Conservation (phyloP, 2,888 invertebrate species). For the Xanthorhoe spadicearia region DNA sequence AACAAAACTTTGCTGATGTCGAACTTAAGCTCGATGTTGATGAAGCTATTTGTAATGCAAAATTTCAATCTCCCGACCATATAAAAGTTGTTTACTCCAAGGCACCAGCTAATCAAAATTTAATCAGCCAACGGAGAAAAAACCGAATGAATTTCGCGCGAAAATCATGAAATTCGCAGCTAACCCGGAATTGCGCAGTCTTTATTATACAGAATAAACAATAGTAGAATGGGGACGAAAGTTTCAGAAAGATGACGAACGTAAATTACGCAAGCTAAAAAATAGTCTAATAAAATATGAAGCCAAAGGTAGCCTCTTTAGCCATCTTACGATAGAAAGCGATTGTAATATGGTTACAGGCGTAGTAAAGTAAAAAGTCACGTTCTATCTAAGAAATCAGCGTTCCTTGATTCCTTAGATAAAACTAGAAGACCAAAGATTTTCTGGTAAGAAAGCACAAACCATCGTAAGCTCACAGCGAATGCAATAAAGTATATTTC, state of each 20-base stretch:
- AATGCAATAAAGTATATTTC: conserved; percentile 13
- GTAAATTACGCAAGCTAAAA: not conserved
- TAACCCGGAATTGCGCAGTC: conserved; percentile 33
- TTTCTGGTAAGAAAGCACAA: not conserved
- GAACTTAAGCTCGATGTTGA: conserved; percentile 4
- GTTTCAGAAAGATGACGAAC: not conserved
- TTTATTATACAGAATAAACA: conserved; percentile 18
- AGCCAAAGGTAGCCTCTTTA: too few species aligned
- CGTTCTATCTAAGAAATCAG: not conserved
- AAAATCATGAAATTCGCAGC: conserved; percentile 34
- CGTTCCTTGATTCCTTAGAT: not conserved
- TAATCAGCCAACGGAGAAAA: conserved; percentile 45
- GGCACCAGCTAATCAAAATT: conserved; percentile 42
- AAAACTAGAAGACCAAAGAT: not conserved
- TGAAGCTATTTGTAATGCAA: conserved; percentile 29
- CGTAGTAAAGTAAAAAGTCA: not conserved
- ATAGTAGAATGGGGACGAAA: not conserved
- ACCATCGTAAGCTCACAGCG: not conserved
- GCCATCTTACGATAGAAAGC: too few species aligned
- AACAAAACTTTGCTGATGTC: not conserved
- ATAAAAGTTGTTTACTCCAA: conserved; percentile 27
- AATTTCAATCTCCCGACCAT: conserved; percentile 25
- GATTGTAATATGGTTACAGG: too few species aligned
- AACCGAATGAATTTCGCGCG: conserved; percentile 42
- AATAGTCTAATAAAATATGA: not conserved